Evolutionary conservation across 2,113 vertebrate genomes (phyloP).

Genomic region (Strigops habroptila): DNA sequence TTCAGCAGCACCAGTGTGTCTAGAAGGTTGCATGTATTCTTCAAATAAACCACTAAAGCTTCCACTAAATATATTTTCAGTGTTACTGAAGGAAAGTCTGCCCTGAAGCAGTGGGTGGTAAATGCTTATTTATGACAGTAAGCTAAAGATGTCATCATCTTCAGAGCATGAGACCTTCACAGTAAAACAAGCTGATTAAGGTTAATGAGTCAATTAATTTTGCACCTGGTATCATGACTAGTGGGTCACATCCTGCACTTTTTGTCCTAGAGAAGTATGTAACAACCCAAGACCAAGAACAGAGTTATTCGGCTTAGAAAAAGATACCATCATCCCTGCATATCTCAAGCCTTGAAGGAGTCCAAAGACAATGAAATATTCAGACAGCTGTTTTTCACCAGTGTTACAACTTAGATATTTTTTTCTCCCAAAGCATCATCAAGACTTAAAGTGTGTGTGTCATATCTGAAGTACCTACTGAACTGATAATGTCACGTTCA

Average conservation of each 20-base stretch:
- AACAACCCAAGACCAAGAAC: background rate
- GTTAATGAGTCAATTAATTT: slow-evolving; percentile 42
- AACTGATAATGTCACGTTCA: background rate
- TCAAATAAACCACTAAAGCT: background rate
- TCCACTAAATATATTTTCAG: background rate
- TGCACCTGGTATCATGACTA: background rate
- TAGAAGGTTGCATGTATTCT: background rate
- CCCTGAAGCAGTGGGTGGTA: background rate
- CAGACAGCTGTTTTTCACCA: background rate
- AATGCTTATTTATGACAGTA: background rate
- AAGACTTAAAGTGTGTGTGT: background rate
- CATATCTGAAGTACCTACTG: background rate
- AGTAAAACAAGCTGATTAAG: slow-evolving; percentile 21
- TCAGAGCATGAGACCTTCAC: slow-evolving; percentile 9
- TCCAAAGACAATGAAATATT: background rate
- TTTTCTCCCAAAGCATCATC: background rate
- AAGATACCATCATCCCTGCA: background rate
- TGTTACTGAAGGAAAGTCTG: background rate
- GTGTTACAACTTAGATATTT: background rate
- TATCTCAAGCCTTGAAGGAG: background rate
- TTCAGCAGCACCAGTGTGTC: background rate
- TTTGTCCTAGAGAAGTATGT: background rate
- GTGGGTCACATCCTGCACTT: background rate
- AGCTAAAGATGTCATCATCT: background rate
- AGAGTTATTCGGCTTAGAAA: background rate